Conservation (phyloP, 2,797 vertebrate species). For the Coreius guichenoti region DNA sequence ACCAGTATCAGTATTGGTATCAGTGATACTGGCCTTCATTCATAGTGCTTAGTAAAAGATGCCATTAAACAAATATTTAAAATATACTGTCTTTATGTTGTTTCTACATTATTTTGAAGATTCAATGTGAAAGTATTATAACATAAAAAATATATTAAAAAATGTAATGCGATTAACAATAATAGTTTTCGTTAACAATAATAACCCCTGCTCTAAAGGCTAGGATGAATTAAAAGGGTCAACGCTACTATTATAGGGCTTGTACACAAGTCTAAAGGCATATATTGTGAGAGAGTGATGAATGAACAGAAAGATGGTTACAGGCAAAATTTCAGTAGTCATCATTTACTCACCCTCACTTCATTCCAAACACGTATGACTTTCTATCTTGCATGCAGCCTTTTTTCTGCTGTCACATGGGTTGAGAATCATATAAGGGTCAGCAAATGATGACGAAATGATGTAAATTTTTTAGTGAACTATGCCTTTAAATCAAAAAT, state of each 20-base stretch:
- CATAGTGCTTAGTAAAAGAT: not conserved
- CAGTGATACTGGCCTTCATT: too few relatives aligned
- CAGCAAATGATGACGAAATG: not conserved
- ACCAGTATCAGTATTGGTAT: too few relatives aligned
- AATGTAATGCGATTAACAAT: not conserved
- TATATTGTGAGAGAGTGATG: not conserved
- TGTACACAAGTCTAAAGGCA: not conserved
- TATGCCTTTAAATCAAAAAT: not conserved
- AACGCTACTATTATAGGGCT: not conserved
- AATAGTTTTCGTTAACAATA: not conserved
- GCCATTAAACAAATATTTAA: not conserved
- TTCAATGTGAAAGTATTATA: not conserved
- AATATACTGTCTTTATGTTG: not conserved
- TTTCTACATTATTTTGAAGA: not conserved
- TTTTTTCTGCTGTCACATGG: not conserved
- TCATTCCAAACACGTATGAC: not conserved
- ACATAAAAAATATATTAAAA: not conserved
- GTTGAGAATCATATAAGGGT: slow-evolving; percentile 1
- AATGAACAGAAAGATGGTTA: slow-evolving; percentile 23
- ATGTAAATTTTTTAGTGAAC: not conserved
- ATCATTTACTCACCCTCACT: slow-evolving; percentile 17
- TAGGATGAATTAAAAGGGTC: not conserved
- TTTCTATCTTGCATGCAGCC: not conserved
- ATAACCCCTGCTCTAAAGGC: not conserved
- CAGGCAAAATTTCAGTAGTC: slow-evolving; percentile 20